Conservation (phyloP, 35 echinoderm and acorn worm genomes). For the Strongylocentrotus purpuratus region DNA sequence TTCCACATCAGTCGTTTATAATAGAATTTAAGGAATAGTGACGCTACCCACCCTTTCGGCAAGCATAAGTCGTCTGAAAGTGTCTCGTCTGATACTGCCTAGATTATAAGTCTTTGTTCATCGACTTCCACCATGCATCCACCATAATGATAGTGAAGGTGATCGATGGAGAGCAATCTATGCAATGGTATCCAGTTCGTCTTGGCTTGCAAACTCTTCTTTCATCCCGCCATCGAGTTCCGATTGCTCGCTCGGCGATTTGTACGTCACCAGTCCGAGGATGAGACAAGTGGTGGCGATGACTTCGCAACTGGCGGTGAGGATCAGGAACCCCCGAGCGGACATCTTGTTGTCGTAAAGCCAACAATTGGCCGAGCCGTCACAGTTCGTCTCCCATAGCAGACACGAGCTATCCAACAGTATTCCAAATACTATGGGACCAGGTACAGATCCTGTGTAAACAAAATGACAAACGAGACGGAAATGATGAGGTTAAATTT, state of each 20-base stretch:
- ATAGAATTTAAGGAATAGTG: too few species aligned
- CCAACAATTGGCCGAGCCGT: conserved; percentile 57
- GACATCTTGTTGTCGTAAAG: conserved; percentile 69
- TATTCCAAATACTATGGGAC: conserved; percentile 72
- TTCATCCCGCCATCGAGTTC: neutral
- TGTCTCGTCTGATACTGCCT: too few species aligned
- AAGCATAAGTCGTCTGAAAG: too few species aligned
- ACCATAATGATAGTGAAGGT: neutral
- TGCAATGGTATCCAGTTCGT: neutral
- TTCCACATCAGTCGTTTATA: too few species aligned
- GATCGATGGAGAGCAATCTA: neutral
- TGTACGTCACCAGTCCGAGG: conserved; percentile 36
- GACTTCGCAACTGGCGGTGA: conserved; percentile 45
- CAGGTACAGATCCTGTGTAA: conserved; percentile 69
- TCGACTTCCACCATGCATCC: too few species aligned
- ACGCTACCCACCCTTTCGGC: too few species aligned
- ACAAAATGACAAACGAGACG: neutral
- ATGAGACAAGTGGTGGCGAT: conserved; percentile 47
- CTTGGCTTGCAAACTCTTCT: conserved; percentile 12
- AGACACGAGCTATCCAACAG: conserved; percentile 77
- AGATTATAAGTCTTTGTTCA: too few species aligned
- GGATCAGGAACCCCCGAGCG: conserved; percentile 52
- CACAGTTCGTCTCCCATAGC: conserved; percentile 64
- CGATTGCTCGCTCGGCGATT: conserved; percentile 19
- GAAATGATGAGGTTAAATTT: too few species aligned